phyloP scores from a whole-genome alignment of 2,797 vertebrate genomes.

The Eurystomus glaucurus region DNA sequence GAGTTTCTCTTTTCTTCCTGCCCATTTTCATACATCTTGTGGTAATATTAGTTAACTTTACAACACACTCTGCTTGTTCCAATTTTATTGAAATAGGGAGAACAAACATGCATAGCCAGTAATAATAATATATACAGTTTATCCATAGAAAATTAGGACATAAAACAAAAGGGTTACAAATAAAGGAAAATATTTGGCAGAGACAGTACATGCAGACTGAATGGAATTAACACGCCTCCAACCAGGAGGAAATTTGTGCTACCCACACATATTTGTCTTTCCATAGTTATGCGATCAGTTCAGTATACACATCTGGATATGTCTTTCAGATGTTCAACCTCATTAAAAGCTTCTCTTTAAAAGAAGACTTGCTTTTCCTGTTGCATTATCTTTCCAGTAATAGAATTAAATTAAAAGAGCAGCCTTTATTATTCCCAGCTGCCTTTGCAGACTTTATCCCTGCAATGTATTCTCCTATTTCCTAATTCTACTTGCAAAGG shows the following conservation, averaged over 20 bases:
- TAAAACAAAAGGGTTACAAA: neutral
- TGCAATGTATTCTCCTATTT: neutral
- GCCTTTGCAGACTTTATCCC: neutral
- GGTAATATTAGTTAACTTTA: neutral
- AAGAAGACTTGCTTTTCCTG: neutral
- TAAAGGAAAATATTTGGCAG: neutral
- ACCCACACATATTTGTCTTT: slow-evolving; percentile 14
- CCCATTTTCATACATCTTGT: neutral
- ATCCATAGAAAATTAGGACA: neutral
- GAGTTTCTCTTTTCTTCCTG: neutral
- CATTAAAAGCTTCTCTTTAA: slow-evolving; percentile 53
- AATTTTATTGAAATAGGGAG: neutral
- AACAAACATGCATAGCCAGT: neutral
- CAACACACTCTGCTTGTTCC: neutral
- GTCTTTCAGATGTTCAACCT: slow-evolving; percentile 46
- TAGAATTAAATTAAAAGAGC: slow-evolving; percentile 35
- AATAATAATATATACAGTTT: neutral
- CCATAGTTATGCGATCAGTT: neutral
- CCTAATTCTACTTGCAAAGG: slow-evolving; percentile 3
- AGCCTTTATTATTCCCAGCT: neutral
- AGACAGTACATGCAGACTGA: neutral
- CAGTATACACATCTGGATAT: slow-evolving; percentile 18
- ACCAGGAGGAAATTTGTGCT: slow-evolving; percentile 18
- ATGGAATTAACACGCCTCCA: neutral
- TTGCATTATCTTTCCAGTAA: slow-evolving; percentile 40